Percentiles rank a stretch among this genome's conserved stretches.
These are phyloP conservation scores for Ramphastos sulfuratus DNA, from an alignment of 2,113 vertebrate species.

Conservation along the genomic window DNA sequence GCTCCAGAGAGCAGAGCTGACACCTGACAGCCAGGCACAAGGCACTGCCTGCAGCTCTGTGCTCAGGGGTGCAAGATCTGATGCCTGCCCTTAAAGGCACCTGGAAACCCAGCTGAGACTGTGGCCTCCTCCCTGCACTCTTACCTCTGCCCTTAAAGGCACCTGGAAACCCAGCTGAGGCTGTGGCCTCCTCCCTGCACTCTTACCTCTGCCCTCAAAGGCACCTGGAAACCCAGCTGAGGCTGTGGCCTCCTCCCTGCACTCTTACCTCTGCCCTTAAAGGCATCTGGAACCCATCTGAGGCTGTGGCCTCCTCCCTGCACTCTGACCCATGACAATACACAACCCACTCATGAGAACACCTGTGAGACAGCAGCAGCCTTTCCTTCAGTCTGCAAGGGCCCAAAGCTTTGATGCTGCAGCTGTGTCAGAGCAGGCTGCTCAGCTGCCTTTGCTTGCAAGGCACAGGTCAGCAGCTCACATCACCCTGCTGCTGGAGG, in stretches of 20 bases:
- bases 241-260: too few species aligned
- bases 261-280: background rate
- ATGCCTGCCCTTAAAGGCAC: constrained; percentile 4
- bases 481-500: too few species aligned
- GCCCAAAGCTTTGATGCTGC: too few species aligned
- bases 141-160: background rate
- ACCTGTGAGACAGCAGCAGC: too few species aligned
- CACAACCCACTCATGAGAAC: too few species aligned
- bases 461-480: too few species aligned
- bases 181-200: too few species aligned
- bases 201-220: too few species aligned
- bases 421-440: too few species aligned
- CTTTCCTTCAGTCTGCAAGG: too few species aligned
- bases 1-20: constrained; percentile 52
- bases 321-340: background rate
- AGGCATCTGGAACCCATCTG: background rate
- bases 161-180: background rate
- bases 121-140: background rate
- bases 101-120: background rate
- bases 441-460: too few species aligned
- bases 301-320: background rate
- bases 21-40: constrained; percentile 19
- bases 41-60: background rate
- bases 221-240: too few species aligned
- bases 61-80: background rate